These are phyloP conservation scores for Octomys mimax DNA, from an alignment of 2,797 vertebrate genomes.

Conservation along the genomic window DNA sequence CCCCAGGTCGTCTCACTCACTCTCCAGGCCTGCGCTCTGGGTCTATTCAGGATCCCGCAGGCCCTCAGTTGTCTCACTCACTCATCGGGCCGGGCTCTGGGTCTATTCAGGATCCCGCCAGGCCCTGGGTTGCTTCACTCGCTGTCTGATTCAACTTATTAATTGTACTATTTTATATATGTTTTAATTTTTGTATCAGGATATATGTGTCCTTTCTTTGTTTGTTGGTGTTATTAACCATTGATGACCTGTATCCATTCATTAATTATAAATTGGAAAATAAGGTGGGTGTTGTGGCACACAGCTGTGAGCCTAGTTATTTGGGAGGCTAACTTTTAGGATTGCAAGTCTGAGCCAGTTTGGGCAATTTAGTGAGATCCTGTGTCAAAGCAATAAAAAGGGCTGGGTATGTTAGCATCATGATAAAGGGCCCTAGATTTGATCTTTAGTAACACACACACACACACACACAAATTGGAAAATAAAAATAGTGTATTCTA, in stretches of 20 bases:
- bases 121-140: no score
- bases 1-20: no score
- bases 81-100: no score
- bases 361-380: neutral
- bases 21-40: no score
- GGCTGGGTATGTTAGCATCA: neutral
- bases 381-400: neutral
- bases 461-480: no score
- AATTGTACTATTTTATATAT: neutral
- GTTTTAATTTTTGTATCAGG: neutral
- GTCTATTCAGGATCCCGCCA: no score
- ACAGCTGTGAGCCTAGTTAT: neutral
- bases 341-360: neutral
- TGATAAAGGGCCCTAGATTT: neutral
- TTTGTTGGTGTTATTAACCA: neutral
- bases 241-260: neutral
- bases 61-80: no score
- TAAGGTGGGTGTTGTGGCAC: neutral
- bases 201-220: neutral
- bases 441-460: neutral
- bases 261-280: neutral
- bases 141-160: constrained; percentile 37
- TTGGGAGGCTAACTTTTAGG: neutral
- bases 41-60: no score
- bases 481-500: neutral